These are phyloP conservation scores for Pseudorhombus dupliciocellatus DNA, from an alignment of 2,113 vertebrate species.

Conservation along the genomic window DNA sequence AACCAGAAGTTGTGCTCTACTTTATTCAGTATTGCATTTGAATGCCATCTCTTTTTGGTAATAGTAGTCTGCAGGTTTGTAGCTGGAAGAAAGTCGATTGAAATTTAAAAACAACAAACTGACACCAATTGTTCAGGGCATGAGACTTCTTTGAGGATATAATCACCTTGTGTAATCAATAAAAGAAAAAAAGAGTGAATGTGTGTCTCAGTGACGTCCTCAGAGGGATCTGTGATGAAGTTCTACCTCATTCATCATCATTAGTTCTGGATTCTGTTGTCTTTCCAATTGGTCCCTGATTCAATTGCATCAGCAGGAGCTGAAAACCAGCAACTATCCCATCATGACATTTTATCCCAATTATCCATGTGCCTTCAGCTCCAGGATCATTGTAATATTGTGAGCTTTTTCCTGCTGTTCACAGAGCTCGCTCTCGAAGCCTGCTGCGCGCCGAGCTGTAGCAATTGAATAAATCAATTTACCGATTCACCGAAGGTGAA, in stretches of 20 bases:
- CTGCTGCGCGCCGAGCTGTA: conserved; percentile 27
- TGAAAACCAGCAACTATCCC: conserved; percentile 37
- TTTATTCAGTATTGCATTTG: too few species aligned
- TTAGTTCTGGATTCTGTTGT: conserved; percentile 1
- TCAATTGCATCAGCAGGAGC: conserved; percentile 6
- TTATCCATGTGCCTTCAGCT: conserved; percentile 9
- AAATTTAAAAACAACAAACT: too few species aligned
- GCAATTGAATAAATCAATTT: conserved; percentile 57
- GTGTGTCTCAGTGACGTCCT: background rate
- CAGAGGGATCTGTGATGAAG: too few species aligned
- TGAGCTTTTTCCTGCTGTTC: conserved; percentile 5
- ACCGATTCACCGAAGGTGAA: conserved; percentile 57
- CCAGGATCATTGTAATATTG: conserved; percentile 16
- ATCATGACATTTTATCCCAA: conserved; percentile 24
- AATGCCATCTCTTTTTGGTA: too few species aligned
- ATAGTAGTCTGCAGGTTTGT: too few species aligned
- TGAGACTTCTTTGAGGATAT: background rate
- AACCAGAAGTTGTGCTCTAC: too few species aligned
- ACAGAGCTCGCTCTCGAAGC: background rate
- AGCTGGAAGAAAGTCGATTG: too few species aligned
- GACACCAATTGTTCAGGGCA: too few species aligned
- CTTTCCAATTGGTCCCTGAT: conserved; percentile 9
- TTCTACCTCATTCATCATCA: conserved; percentile 2
- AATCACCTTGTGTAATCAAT: background rate
- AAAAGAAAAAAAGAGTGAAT: background rate